Evolutionary conservation across 2,888 invertebrate species (phyloP).

Genomic region (Mythimna pallens): DNA sequence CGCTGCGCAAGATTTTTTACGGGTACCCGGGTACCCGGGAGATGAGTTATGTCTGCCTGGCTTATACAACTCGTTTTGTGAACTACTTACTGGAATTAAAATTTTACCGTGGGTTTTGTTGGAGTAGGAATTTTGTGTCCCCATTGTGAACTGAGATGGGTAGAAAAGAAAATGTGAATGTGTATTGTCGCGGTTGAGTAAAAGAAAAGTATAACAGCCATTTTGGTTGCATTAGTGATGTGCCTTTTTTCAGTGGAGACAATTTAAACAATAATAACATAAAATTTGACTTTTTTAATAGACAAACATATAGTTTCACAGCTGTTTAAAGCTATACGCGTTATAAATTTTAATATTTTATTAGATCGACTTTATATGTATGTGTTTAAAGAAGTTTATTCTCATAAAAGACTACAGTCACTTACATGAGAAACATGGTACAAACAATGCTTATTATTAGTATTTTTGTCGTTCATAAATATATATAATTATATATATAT

Average conservation of each 20-base stretch:
- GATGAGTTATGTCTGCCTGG: slow-evolving; percentile 65
- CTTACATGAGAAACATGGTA: too few species aligned
- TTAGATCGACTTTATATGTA: too few species aligned
- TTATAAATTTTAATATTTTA: too few species aligned
- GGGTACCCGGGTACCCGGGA: slow-evolving; percentile 46
- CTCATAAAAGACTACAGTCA: too few species aligned
- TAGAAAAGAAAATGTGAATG: slow-evolving; percentile 27
- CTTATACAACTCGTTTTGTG: slow-evolving; percentile 53
- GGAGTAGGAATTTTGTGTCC: slow-evolving; percentile 36
- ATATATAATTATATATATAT: too few species aligned
- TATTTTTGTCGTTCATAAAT: too few species aligned
- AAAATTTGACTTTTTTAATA: not conserved
- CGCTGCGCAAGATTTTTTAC: slow-evolving; percentile 69
- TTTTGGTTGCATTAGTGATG: slow-evolving; percentile 25
- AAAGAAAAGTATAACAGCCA: not conserved
- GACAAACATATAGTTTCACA: not conserved
- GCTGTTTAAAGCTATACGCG: too few species aligned
- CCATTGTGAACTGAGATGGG: slow-evolving; percentile 31
- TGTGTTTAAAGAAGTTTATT: too few species aligned
- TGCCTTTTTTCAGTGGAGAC: slow-evolving; percentile 10
- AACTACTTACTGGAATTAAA: slow-evolving; percentile 66
- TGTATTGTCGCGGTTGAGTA: slow-evolving; percentile 19
- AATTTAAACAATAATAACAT: not conserved
- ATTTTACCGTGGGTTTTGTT: slow-evolving; percentile 47
- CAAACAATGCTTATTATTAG: too few species aligned